Evolutionary conservation across 1,140 invertebrate species (phyloP), one percentile per base, ranked within the genome.

Genomic region (Sipha flava): DNA sequence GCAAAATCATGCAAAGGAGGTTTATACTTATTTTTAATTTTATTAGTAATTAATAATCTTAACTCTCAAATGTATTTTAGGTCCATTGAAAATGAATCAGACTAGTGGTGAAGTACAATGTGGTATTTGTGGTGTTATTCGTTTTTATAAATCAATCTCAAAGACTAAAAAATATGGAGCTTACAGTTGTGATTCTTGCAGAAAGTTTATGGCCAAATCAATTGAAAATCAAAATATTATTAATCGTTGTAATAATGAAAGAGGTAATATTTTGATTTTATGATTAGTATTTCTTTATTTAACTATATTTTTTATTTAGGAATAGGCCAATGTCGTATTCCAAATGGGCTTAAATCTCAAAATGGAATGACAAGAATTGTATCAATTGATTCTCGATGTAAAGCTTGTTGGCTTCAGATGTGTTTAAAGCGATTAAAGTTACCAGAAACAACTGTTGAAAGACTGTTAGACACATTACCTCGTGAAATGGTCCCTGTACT

Each of bases 361-460:
- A 88, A 92, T 79, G 92, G 90, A 89, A n/a, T 73, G 0, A 40
- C 47, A 16, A 57, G 59, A 66, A 72, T 75, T 49, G 18, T 64
- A 23, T 75, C 59, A 12, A 81, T 23, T 40, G 73, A 70, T 81
- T 37, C 89, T 57, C 86, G 92, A 52, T 95, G 94, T 86, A 90
- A 91, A 79, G 92, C 92, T n/a, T 95, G 94, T 84, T 95, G 93
- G 93, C 86, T 95, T 4, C 93, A 93, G 85, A 90, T 93, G 87
- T 94, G 93, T 84, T 85, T 95, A 18, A 90, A 91, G 82, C 89
- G 90, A 64, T 93, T 94, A 85, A 91, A 92, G 85, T 89, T 95
- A 83, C 91, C 85, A 18, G 54, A 82, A 18, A 54, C 81, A 3
- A 81, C 83, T 31, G 81, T 82, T 62, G 80, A 83, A 47, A 80